Percentiles rank a stretch among this genome's conserved stretches.
These are phyloP conservation scores for Artemisiospiza belli DNA, from an alignment of 2,113 vertebrate species.

Conservation along the genomic window DNA sequence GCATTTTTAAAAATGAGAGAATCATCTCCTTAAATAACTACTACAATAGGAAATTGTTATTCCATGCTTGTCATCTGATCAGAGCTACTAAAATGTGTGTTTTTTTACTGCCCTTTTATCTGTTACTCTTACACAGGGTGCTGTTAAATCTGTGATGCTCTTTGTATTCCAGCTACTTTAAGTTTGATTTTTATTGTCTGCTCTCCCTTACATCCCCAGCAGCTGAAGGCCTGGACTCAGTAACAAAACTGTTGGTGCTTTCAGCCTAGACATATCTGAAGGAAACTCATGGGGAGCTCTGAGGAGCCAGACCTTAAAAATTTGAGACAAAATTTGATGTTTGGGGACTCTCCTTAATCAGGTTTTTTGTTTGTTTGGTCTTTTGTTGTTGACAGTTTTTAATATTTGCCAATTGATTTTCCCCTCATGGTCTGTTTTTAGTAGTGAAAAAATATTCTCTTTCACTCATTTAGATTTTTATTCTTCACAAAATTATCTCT, in stretches of 20 bases:
- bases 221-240: not conserved
- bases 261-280: not conserved
- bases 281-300: fast-evolving
- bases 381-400: not conserved
- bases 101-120: not conserved
- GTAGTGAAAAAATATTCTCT: not conserved
- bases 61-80: not conserved
- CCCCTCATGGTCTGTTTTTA: not conserved
- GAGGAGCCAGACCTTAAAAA: not conserved
- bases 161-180: not conserved
- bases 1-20: not conserved
- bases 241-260: not conserved
- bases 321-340: not conserved
- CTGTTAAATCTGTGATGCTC: not conserved
- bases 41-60: not conserved
- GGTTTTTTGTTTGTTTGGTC: not conserved
- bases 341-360: not conserved
- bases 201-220: fast-evolving
- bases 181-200: not conserved
- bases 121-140: not conserved
- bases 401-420: not conserved
- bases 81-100: not conserved
- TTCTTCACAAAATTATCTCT: not conserved
- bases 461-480: not conserved
- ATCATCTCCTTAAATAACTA: not conserved